phyloP scores from a whole-genome alignment of 2,888 invertebrate genomes.

The Abrostola triplasia region DNA sequence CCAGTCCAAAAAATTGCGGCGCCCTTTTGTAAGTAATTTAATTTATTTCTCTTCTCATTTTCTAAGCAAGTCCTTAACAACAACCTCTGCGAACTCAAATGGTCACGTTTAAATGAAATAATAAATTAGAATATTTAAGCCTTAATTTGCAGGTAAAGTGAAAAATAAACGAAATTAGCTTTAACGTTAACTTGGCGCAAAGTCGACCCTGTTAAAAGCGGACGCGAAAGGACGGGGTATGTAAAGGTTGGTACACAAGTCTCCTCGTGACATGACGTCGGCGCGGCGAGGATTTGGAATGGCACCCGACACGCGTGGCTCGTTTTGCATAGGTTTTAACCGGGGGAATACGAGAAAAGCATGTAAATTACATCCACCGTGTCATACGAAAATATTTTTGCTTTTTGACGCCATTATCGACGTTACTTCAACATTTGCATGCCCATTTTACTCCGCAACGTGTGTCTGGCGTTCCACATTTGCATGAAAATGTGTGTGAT shows the following conservation, averaged over 20 bases:
- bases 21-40: constrained; percentile 39
- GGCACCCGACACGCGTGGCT: constrained; percentile 36
- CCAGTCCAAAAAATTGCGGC: constrained; percentile 28
- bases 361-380: constrained; percentile 49
- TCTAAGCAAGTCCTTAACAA: constrained; percentile 25
- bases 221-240: constrained; percentile 47
- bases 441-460: constrained; percentile 38
- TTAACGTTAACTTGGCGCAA: constrained; percentile 59
- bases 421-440: constrained; percentile 49
- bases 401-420: constrained; percentile 51
- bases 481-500: constrained; percentile 11
- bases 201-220: constrained; percentile 56
- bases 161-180: constrained; percentile 76
- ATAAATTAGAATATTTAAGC: constrained; percentile 67
- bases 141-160: constrained; percentile 67
- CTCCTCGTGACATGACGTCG: constrained; percentile 13
- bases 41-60: constrained; percentile 40
- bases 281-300: constrained; percentile 30
- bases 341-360: constrained; percentile 45
- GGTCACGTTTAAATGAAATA: constrained; percentile 58
- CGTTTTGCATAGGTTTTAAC: constrained; percentile 56
- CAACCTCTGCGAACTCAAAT: constrained; percentile 42
- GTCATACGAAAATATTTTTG: constrained; percentile 51
- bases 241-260: constrained; percentile 51
- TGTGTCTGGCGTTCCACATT: constrained; percentile 17